Base-by-base conservation (phyloP, 2,888 invertebrate genomes). In the Craniophora ligustri region DNA sequence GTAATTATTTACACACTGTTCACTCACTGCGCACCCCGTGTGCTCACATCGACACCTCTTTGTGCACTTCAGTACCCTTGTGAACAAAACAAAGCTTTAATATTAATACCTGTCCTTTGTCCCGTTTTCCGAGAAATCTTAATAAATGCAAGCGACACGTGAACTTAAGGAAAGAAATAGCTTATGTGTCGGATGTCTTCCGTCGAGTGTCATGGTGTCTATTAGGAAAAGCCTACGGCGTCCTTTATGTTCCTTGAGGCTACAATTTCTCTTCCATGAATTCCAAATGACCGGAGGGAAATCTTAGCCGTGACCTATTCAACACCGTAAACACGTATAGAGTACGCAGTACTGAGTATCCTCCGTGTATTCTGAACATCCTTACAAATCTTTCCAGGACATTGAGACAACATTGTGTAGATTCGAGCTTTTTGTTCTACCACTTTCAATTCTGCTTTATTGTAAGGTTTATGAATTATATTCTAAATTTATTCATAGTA, bases 211-310 rank as follows among this genome's bases (percentile, higher is more conserved):
- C 69, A 65, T 72, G 89, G 87, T 87, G 88, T 87, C 85, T 86
- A 87, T 86, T 84, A 84, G 81, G 70, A 79, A 84, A 84, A 89
- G 91, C 91, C 90, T 86, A 80, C 86, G 87, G 92, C 89, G 82
- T 88, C 89, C 87, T 93, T 93, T 93, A 92, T 92, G 85, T 86
- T 84, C 85, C 92, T 88, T 87, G 81, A 87, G 91, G 93, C 92
- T 87, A 91, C 92, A 91, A 91, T 90, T 90, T 77, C 87, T 88
- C 84, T 89, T 85, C 91, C 92, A 93, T 93, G 93, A 92, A 93
- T 93, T 88, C 85, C 91, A 92, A 92, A 93, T 93, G 92, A 90
- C 93, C 93, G 88, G 87, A 91, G 93, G 93, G 93, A 93, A 92
- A 93, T 92, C 92, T 92, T 91, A 92, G 86, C 91, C 91, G 85